Conservation (phyloP, 1,140 invertebrate species). For the Solenopsis invicta region DNA sequence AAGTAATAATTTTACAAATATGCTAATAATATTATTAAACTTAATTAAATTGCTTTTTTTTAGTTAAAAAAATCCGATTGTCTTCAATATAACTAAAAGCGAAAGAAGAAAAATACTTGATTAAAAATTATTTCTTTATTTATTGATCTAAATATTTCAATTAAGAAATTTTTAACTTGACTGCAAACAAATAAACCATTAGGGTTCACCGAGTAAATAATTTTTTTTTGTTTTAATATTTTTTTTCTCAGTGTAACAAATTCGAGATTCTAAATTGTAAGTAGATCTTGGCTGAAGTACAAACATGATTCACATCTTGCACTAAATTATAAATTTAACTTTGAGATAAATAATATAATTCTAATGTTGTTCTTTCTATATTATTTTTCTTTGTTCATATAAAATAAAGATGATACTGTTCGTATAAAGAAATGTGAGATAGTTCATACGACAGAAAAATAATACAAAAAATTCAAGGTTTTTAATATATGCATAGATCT, state of each 20-base stretch:
- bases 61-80: no score
- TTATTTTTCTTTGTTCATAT: neutral
- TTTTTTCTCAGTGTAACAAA: neutral
- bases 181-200: no score
- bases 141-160: no score
- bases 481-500: slow-evolving; percentile 1
- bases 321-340: neutral
- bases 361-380: neutral
- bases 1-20: no score
- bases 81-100: no score
- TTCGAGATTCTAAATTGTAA: neutral
- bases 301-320: neutral
- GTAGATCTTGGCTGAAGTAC: neutral
- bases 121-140: no score
- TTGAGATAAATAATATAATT: neutral
- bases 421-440: neutral
- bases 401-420: neutral
- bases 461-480: neutral
- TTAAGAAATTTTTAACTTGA: no score
- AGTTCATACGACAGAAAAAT: neutral
- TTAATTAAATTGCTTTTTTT: no score
- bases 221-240: no score
- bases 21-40: no score
- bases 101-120: no score
- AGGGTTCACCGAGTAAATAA: no score